Percentiles rank a stretch among this genome's conserved stretches.
phyloP scores from a whole-genome alignment of 2,113 vertebrate genomes.

The Paratilapia polleni region DNA sequence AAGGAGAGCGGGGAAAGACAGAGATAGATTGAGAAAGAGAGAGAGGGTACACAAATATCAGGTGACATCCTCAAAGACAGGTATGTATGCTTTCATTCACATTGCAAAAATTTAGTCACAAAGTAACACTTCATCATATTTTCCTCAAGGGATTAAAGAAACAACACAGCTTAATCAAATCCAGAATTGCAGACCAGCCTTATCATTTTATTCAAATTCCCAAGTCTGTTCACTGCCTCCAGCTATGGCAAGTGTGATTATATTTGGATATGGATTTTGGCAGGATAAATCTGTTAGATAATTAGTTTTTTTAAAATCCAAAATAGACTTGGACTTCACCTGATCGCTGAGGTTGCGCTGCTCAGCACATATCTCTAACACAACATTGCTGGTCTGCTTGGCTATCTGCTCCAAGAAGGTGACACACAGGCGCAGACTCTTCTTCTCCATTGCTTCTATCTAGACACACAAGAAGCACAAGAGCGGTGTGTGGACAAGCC shows the following conservation, averaged over 20 bases:
- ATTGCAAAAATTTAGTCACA: background rate
- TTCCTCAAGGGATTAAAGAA: slow-evolving; percentile 27
- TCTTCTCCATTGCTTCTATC: slow-evolving; percentile 82
- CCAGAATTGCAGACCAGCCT: slow-evolving; percentile 21
- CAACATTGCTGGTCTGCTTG: slow-evolving; percentile 80
- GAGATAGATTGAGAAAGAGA: background rate
- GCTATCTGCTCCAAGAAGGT: slow-evolving; percentile 90
- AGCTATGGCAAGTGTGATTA: slow-evolving; percentile 28
- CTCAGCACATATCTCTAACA: slow-evolving; percentile 90
- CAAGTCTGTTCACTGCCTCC: slow-evolving; percentile 5
- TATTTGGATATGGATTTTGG: slow-evolving; percentile 32
- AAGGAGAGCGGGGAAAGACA: background rate
- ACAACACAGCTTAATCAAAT: slow-evolving; percentile 17
- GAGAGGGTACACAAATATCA: background rate
- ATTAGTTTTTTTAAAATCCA: background rate
- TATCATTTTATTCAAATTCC: slow-evolving; percentile 26
- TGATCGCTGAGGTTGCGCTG: slow-evolving; percentile 89
- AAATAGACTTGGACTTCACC: slow-evolving; percentile 70
- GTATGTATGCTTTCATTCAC: slow-evolving; percentile 3
- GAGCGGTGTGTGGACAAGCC: background rate
- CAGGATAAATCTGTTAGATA: slow-evolving; percentile 18
- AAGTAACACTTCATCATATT: slow-evolving; percentile 26
- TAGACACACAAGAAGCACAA: slow-evolving; percentile 58
- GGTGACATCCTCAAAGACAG: slow-evolving; percentile 26
- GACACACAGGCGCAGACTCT: slow-evolving; percentile 83